Evolutionary conservation across 2,888 invertebrate genomes (phyloP).

Genomic region (Ctenicera cuprea): DNA sequence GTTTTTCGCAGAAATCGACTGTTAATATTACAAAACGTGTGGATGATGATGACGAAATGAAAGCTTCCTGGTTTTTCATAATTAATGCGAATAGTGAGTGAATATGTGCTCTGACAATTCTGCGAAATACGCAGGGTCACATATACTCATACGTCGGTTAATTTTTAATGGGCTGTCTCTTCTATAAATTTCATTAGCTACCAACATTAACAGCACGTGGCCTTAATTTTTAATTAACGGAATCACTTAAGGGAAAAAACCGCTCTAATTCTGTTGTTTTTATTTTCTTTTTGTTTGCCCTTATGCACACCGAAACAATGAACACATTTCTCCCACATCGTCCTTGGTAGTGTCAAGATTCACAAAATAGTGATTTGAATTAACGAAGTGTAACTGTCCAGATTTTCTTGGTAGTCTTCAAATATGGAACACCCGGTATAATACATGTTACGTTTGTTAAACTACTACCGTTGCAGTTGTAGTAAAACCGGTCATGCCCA

Average conservation of each 20-base stretch:
- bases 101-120: slow-evolving; percentile 5
- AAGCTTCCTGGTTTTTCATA: slow-evolving; percentile 26
- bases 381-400: too few species aligned
- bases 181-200: slow-evolving; percentile 11
- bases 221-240: slow-evolving; percentile 2
- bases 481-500: slow-evolving; percentile 30
- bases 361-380: too few species aligned
- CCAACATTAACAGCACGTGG: slow-evolving; percentile 1
- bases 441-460: background rate
- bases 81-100: slow-evolving; percentile 14
- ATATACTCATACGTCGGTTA: background rate
- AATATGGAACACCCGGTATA: background rate
- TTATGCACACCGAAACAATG: too few species aligned
- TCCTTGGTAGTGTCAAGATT: too few species aligned
- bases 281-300: too few species aligned
- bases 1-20: background rate
- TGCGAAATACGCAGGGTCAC: slow-evolving; percentile 15
- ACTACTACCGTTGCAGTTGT: background rate
- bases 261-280: too few species aligned
- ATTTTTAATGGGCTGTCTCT: background rate
- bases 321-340: too few species aligned
- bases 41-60: slow-evolving; percentile 4
- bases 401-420: too few species aligned
- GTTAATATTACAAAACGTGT: background rate
- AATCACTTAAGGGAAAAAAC: background rate